Percentiles rank a stretch among this genome's conserved stretches.
Evolutionary conservation across 35 echinoderm and acorn worm genomes (phyloP).

Genomic region (Apostichopus japonicus): DNA sequence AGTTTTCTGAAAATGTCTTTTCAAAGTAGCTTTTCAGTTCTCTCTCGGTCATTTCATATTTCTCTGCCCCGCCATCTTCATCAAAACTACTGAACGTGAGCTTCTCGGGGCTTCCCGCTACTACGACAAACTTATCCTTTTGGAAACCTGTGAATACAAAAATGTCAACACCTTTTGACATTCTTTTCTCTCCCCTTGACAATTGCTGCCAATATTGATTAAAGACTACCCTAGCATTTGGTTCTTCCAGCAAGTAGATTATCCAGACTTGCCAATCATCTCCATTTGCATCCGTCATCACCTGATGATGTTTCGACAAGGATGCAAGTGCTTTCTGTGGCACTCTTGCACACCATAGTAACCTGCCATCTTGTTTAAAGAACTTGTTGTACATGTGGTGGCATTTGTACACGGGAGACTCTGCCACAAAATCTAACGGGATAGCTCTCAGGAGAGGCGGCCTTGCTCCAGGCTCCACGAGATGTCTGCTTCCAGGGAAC

Average conservation of each 20-base stretch:
- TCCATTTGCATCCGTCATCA: background rate
- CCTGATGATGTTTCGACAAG: background rate
- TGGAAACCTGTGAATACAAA: background rate
- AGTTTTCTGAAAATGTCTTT: background rate
- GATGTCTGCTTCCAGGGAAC: conserved; percentile 22
- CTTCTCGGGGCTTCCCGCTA: background rate
- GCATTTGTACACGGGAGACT: background rate
- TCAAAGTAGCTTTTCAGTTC: background rate
- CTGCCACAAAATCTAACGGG: background rate
- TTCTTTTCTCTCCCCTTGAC: background rate
- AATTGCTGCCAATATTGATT: background rate
- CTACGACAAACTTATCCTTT: background rate
- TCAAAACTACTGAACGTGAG: background rate
- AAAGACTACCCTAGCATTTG: background rate
- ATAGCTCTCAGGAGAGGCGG: background rate
- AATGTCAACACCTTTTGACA: background rate
- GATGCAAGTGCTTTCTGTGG: background rate
- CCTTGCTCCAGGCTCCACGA: background rate
- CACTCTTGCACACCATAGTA: background rate
- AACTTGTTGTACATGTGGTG: background rate
- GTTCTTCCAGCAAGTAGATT: background rate
- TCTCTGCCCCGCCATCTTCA: background rate
- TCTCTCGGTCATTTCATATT: background rate
- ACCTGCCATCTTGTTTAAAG: background rate
- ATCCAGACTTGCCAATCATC: background rate